These are phyloP conservation scores for Druon quercuslanigerum DNA, from an alignment of 1,140 invertebrate species.

Conservation along the genomic window DNA sequence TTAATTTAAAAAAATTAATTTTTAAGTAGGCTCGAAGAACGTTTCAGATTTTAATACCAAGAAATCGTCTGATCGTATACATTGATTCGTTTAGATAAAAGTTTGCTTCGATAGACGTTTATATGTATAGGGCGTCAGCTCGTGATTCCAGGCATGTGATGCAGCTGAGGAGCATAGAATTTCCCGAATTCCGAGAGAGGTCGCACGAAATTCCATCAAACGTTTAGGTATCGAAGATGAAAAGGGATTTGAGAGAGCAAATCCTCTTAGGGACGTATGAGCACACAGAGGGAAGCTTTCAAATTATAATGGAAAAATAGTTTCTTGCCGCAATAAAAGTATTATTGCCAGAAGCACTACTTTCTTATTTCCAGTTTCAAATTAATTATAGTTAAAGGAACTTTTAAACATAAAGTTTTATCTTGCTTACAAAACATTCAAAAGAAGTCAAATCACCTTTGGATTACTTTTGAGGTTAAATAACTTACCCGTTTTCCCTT, in stretches of 20 bases:
- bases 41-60: neutral
- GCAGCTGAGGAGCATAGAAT: conserved; percentile 52
- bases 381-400: no score
- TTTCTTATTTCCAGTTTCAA: neutral
- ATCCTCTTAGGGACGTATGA: neutral
- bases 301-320: conserved; percentile 15
- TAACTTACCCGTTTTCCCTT: no score
- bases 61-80: neutral
- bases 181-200: conserved; percentile 54
- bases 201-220: conserved; percentile 48
- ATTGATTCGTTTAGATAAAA: conserved; percentile 13
- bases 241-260: conserved; percentile 22
- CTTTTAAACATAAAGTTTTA: no score
- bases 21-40: neutral
- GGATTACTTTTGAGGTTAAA: no score
- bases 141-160: conserved; percentile 27
- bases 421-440: no score
- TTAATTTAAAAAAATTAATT: no score
- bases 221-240: conserved; percentile 36
- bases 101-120: conserved; percentile 24
- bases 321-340: neutral
- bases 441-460: no score
- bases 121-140: conserved; percentile 28
- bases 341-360: neutral
- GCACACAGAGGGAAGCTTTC: neutral